Base-by-base conservation (phyloP, 2,888 invertebrate species). In the Ormia ochracea region DNA sequence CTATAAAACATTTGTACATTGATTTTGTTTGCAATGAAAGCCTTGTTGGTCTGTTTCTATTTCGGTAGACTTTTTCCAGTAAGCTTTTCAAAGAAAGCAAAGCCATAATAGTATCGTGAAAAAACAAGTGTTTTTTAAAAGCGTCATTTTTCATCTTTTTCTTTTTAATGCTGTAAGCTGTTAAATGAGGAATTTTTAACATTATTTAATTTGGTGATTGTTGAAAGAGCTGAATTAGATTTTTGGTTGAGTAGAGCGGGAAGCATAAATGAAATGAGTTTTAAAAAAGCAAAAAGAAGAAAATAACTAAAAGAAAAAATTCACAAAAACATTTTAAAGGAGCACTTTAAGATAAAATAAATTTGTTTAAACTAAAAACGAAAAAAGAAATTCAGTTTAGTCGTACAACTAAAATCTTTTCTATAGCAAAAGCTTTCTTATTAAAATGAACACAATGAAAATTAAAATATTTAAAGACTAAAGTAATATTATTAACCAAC, bases 141-240 rank as follows among this genome's bases (percentile, higher is more conserved):
- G 72, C 72, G 66, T 75, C 78, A 74, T 69, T 63, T 76, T 74
- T 77, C 70, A 59, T 77, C 73, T 65, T 77, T 56, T 70, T 73
- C 48, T 61, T 66, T 81, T 74, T 66, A 59, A 63, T 74, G 74
- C 74, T 69, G 63, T 69, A 81, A 78, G 81, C 77, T 81, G 73
- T 52, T 80, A 77, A 77, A 85, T 87, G 87, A 87, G 87, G 87
- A 87, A 83, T 86, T 83, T n/a, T 79, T 45, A 84, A 86, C 85
- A 86, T 86, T 86, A 83, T 83, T 78, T 65, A 82, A 68, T 84
- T 85, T 87, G 87, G 87, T 86, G 84, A 86, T 87, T 87, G 87
- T 87, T 87, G 87, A 87, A 87, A 87, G 86, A 87, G 87, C 87
- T 87, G 85, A 87, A 87, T 87, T 87, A 87, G 87, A 82, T 84